Evolutionary conservation across 2,113 vertebrate species (phyloP).

Genomic region (Gracilinanus agilis): DNA sequence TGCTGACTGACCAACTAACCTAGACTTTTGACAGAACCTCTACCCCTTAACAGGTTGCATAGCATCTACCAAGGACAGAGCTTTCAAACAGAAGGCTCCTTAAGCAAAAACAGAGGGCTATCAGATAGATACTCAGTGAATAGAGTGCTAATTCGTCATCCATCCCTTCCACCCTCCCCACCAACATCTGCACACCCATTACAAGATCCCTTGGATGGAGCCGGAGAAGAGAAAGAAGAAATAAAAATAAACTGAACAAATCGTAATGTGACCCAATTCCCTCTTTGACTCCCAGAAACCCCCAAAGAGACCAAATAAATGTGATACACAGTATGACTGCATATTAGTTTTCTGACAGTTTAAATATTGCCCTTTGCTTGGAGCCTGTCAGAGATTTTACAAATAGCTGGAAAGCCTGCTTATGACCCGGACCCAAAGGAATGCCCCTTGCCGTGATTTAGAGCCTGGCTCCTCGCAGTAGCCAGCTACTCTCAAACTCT

Average conservation of each 20-base stretch:
- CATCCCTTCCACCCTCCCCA: no score
- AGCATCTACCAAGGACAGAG: neutral
- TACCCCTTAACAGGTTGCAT: neutral
- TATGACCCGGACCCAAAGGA: neutral
- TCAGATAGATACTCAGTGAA: neutral
- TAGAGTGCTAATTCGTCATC: neutral
- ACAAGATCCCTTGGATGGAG: neutral
- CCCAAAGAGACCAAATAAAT: neutral
- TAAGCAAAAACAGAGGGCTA: neutral
- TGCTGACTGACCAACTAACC: neutral
- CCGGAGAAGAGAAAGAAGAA: neutral
- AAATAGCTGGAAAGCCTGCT: slow-evolving; percentile 1
- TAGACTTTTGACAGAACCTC: neutral
- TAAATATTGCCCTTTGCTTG: neutral
- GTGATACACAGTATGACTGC: neutral
- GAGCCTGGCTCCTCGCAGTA: neutral
- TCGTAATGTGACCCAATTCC: neutral
- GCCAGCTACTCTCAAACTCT: neutral
- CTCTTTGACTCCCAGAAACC: neutral
- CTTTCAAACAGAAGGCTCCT: neutral
- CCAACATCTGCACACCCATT: neutral
- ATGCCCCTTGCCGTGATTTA: neutral
- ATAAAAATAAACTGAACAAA: neutral
- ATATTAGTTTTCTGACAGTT: neutral
- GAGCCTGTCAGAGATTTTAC: slow-evolving; percentile 4